Evolutionary conservation across 2,113 vertebrate genomes (phyloP).

Genomic region (Merops nubicus): DNA sequence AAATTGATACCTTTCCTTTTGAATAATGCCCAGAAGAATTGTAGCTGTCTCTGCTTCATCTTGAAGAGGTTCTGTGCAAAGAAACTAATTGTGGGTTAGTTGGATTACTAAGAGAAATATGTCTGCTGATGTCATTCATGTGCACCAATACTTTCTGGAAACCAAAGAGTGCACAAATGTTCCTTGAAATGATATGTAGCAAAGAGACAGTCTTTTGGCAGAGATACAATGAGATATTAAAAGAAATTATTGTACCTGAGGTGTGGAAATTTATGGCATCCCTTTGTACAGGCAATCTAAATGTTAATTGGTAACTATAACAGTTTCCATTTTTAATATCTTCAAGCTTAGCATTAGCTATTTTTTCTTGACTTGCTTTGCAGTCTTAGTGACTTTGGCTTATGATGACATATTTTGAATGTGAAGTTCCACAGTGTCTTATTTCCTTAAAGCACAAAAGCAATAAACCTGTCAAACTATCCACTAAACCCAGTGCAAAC

Average conservation of each 20-base stretch:
- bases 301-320: conserved; percentile 52
- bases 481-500: background rate
- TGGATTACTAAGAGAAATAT: background rate
- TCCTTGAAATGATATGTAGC: background rate
- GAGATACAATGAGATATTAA: background rate
- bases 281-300: conserved; percentile 55
- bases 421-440: background rate
- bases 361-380: conserved; percentile 15
- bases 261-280: conserved; percentile 32
- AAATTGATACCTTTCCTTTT: background rate
- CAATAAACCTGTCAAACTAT: conserved; percentile 3
- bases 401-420: conserved; percentile 3
- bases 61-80: background rate
- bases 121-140: background rate
- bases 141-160: background rate
- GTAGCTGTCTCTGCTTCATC: background rate
- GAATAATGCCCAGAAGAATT: background rate
- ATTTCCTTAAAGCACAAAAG: background rate
- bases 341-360: background rate
- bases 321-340: conserved; percentile 32
- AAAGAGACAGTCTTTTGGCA: background rate
- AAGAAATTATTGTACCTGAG: conserved; percentile 28
- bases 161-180: background rate
- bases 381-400: conserved; percentile 9
- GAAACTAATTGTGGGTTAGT: background rate